phyloP scores from a whole-genome alignment of 2,797 vertebrate genomes.

The Catharus ustulatus region DNA sequence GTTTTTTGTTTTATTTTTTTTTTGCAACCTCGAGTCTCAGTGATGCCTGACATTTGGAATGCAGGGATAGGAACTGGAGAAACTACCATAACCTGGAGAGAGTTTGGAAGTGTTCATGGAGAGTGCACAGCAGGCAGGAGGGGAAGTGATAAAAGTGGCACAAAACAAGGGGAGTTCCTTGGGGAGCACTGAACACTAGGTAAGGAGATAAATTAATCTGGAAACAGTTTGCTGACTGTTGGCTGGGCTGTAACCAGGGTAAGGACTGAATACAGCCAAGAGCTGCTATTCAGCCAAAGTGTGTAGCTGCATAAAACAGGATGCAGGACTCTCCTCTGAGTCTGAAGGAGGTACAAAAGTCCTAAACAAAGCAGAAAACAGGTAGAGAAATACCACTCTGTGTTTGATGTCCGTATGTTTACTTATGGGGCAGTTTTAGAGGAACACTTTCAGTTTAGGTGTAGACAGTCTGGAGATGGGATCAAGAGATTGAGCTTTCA shows the following conservation, averaged over 20 bases:
- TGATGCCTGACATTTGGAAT: neutral
- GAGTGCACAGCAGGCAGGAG: neutral
- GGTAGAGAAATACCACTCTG: neutral
- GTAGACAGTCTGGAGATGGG: neutral
- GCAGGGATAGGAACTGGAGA: neutral
- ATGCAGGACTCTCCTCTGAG: neutral
- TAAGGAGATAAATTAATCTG: slow-evolving; percentile 12
- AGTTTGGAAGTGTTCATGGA: neutral
- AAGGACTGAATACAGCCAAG: neutral
- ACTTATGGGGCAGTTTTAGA: neutral
- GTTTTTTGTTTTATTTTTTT: neutral
- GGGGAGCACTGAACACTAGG: neutral
- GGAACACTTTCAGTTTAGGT: neutral
- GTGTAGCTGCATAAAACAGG: neutral
- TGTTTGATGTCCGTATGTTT: accelerated
- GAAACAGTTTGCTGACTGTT: neutral
- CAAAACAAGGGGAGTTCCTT: neutral
- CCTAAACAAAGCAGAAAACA: neutral
- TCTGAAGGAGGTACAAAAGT: neutral
- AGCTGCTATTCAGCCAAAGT: neutral
- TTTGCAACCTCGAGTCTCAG: accelerated
- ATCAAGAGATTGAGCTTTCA: neutral
- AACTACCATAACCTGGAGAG: neutral
- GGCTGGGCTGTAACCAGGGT: neutral
- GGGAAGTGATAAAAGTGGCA: neutral